These are phyloP conservation scores for Cantharis lateralis DNA, from an alignment of 2,888 invertebrate genomes.

Conservation along the genomic window DNA sequence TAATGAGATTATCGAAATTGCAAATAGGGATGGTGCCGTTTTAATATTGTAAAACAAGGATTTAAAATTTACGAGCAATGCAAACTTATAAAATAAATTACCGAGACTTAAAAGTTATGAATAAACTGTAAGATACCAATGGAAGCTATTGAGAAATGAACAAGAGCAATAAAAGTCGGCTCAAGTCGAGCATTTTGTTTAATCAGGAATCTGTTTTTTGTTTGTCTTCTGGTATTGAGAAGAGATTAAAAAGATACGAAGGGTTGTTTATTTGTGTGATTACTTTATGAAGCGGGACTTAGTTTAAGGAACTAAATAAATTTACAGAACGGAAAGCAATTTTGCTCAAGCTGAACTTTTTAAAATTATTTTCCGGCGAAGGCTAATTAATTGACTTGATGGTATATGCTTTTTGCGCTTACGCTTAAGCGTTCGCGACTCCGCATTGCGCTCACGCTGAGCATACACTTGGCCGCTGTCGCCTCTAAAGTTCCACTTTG, in stretches of 20 bases:
- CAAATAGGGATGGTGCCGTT: background rate
- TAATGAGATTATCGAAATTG: background rate
- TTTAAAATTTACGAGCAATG: background rate
- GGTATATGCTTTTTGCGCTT: background rate
- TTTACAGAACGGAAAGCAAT: background rate
- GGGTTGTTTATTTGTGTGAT: constrained; percentile 17
- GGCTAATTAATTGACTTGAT: background rate
- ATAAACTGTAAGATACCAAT: constrained; percentile 8
- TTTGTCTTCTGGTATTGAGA: constrained; percentile 28
- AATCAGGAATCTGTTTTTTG: constrained; percentile 27
- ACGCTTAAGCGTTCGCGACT: background rate
- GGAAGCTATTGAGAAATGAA: constrained; percentile 25
- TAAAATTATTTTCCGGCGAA: background rate
- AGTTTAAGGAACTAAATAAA: background rate
- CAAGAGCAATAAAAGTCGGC: constrained; percentile 26
- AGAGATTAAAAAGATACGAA: constrained; percentile 20
- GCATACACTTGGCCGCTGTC: background rate
- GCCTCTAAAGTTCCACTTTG: background rate
- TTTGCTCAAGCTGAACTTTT: background rate
- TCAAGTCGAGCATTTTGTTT: constrained; percentile 29
- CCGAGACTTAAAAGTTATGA: background rate
- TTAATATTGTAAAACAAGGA: background rate
- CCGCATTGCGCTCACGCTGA: background rate
- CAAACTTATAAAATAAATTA: background rate
- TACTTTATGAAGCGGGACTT: background rate